Base-by-base conservation (phyloP, 2,113 vertebrate species). In the Procavia capensis region DNA sequence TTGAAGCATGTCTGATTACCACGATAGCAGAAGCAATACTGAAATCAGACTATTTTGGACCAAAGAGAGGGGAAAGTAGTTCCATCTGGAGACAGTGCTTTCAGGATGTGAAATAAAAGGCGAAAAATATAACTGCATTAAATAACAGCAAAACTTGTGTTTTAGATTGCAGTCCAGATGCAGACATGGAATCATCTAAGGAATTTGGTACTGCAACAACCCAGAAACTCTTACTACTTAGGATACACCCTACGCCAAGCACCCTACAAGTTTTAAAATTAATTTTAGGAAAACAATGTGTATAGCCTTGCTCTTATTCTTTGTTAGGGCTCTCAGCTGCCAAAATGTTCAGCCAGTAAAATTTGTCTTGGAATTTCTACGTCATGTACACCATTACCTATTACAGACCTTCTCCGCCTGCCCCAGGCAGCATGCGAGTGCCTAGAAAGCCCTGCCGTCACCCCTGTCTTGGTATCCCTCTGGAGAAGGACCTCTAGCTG, bases 211-310 rank as follows among this genome's bases (percentile, higher is more conserved):
- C 29, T 45, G 6, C 5, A 9, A 29, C 1, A 19, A 6, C 50
- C 1, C 34, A 43, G 27, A 29, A 76, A 63, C 24, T 54, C 66
- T 41, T 9, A 54, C 63, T 66, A 27, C 22, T 78, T 75, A 41
- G 7, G 7, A 22, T 63, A 6, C 31, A 5, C 20, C 27, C 22
- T 78, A 74, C 0, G n/a, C n/a, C n/a, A n/a, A n/a, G n/a, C n/a
- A n/a, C n/a, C n/a, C n/a, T n/a, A 45, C n/a, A 85, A 54, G 25
- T 25, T 14, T 59, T 88, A 31, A 88, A 91, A 85, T 83, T 83
- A 91, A 88, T 75, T 89, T 34, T 20, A 64, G 36, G 41, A 59
- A 84, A 80, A 80, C 19, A 31, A 4, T 47, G 20, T 50, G n/a
- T 61, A 43, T 29, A 36, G 3, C 7, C 19, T 95, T 94, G 11